Conservation (phyloP, 2,797 vertebrate genomes). For the Vipera ursinii region DNA sequence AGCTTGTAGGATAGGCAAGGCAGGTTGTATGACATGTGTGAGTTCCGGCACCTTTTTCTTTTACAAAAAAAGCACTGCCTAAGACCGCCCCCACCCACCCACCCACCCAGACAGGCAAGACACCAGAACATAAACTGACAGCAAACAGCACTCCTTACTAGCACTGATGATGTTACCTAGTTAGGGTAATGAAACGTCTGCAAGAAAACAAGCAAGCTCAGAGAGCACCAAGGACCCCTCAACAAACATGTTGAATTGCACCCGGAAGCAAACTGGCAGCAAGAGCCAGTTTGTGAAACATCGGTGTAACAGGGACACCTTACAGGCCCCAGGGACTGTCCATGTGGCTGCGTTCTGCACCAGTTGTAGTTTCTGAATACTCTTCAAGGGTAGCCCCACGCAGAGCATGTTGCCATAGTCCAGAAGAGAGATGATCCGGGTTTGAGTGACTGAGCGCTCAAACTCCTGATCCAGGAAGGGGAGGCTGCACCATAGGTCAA, state of each 20-base stretch:
- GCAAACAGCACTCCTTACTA: no score
- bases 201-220: no score
- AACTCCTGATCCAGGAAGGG: background rate
- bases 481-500: background rate
- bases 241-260: background rate
- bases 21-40: no score
- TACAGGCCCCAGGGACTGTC: background rate
- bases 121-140: no score
- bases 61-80: no score
- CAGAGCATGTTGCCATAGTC: background rate
- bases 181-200: no score
- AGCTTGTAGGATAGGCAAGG: no score
- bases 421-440: background rate
- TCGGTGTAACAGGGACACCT: background rate
- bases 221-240: no score
- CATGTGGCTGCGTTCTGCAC: accelerated
- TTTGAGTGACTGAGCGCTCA: background rate
- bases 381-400: background rate
- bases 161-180: no score
- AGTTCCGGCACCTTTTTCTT: no score
- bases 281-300: background rate
- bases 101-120: no score
- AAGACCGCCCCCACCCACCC: no score
- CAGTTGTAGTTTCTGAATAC: background rate
- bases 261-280: background rate